Evolutionary conservation across 35 echinoderm and acorn worm species (phyloP).

Genomic region (Ophiothrix spiculata): DNA sequence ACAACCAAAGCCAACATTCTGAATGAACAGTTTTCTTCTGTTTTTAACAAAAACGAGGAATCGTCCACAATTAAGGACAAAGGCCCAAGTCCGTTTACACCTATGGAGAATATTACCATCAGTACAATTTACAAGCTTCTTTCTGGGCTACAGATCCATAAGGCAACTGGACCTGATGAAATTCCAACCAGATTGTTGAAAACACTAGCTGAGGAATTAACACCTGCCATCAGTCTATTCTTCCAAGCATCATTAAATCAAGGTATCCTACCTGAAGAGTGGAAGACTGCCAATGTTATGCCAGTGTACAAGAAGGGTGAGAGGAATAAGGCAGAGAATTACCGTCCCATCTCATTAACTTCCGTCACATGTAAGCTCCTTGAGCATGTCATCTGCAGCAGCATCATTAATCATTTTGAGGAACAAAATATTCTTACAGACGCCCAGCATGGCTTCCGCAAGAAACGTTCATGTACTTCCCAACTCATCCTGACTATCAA

Average conservation of each 20-base stretch:
- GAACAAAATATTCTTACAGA: neutral
- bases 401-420: slow-evolving; percentile 16
- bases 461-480: neutral
- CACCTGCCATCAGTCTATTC: neutral
- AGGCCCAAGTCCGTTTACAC: slow-evolving; percentile 26
- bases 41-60: slow-evolving; percentile 54
- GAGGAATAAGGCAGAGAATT: neutral
- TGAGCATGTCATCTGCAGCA: slow-evolving; percentile 8
- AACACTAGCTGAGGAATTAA: neutral
- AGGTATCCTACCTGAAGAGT: neutral
- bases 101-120: too few species aligned
- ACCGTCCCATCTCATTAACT: neutral
- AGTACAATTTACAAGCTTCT: neutral
- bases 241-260: neutral
- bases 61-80: neutral
- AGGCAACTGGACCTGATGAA: neutral
- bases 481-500: slow-evolving; percentile 9
- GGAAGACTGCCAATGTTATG: neutral
- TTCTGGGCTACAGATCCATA: neutral
- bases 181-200: too few species aligned
- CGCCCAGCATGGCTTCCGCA: neutral
- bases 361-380: neutral
- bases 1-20: slow-evolving; percentile 40
- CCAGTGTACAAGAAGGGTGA: neutral
- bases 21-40: slow-evolving; percentile 41